phyloP scores from a whole-genome alignment of 2,113 vertebrate genomes.

The Pyxicephalus adspersus region DNA sequence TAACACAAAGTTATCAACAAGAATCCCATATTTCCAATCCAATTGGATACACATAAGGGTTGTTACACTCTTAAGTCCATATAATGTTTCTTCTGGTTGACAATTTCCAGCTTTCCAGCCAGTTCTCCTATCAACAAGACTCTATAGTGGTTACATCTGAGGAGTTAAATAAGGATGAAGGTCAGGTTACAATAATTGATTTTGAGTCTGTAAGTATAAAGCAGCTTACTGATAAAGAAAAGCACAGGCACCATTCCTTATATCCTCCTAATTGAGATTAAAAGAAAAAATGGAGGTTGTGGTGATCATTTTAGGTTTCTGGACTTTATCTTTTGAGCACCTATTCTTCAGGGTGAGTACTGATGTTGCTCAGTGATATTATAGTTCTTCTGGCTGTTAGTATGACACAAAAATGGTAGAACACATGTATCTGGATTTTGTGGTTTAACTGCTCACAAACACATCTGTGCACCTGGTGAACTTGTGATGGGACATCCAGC shows the following conservation, averaged over 20 bases:
- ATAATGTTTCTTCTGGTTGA: no score
- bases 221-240: neutral
- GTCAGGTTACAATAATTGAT: neutral
- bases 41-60: no score
- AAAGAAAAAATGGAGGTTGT: no score
- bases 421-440: neutral
- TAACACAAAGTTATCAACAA: neutral
- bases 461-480: neutral
- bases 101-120: constrained; percentile 8
- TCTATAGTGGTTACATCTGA: neutral
- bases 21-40: no score
- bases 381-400: no score
- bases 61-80: no score
- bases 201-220: neutral
- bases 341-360: no score
- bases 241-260: neutral
- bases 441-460: neutral
- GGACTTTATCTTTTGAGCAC: no score
- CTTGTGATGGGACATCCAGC: neutral
- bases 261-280: neutral
- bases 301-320: no score
- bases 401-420: no score
- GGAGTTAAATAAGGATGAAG: constrained; percentile 22
- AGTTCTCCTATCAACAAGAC: constrained; percentile 10
- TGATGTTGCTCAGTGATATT: no score